Conservation (phyloP, 1,140 invertebrate species). For the Plodia interpunctella region DNA sequence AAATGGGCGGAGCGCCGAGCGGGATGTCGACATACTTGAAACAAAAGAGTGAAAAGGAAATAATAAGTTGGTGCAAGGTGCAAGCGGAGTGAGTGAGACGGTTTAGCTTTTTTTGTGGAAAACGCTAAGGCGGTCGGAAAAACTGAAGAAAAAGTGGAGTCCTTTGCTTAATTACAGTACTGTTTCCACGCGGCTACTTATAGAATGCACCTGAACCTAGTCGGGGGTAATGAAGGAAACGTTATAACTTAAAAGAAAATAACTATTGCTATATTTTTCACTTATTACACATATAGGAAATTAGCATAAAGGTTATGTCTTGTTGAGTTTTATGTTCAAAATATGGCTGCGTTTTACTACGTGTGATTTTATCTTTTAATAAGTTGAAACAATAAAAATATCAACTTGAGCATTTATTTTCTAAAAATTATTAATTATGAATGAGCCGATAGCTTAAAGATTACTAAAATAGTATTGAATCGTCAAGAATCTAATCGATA, state of each 20-base stretch:
- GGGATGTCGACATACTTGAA: slow-evolving; percentile 62
- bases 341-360: too few species aligned
- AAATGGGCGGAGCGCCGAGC: slow-evolving; percentile 70
- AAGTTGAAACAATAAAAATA: too few species aligned
- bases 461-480: background rate
- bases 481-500: background rate
- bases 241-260: background rate
- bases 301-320: too few species aligned
- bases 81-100: slow-evolving; percentile 49
- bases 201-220: background rate
- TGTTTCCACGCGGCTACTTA: slow-evolving; percentile 8
- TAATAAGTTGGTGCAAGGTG: slow-evolving; percentile 61
- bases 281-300: too few species aligned
- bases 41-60: slow-evolving; percentile 73
- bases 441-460: background rate
- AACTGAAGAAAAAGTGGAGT: slow-evolving; percentile 55
- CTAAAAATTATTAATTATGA: background rate
- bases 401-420: background rate
- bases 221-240: background rate
- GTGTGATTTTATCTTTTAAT: background rate
- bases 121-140: slow-evolving; percentile 62
- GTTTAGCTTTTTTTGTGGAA: slow-evolving; percentile 31
- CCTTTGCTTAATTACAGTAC: slow-evolving; percentile 14
- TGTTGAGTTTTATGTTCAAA: too few species aligned
- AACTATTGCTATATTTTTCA: background rate